Percentiles rank a stretch among this genome's conserved stretches.
Conservation (phyloP, 2,113 vertebrate genomes). For the Takifugu flavidus region DNA sequence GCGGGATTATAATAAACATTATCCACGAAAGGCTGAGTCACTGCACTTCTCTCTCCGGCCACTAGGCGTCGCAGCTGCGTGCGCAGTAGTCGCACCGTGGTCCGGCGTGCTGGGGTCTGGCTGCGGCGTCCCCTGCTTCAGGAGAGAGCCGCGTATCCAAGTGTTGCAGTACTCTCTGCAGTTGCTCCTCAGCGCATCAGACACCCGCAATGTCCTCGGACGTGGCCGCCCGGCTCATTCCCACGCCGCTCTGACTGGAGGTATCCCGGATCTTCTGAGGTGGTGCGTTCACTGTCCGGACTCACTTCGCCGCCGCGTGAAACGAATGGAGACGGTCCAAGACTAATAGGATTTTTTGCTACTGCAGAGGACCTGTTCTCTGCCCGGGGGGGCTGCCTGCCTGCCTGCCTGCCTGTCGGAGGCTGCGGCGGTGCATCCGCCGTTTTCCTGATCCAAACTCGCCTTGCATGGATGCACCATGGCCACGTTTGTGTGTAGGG, state of each 20-base stretch:
- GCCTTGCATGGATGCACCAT: conserved; percentile 86
- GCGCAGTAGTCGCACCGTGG: conserved; percentile 38
- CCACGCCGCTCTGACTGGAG: conserved; percentile 14
- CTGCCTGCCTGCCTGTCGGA: conserved; percentile 40
- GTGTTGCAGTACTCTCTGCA: conserved; percentile 67
- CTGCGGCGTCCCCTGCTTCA: conserved; percentile 42
- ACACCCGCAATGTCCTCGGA: conserved; percentile 71
- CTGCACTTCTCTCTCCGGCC: conserved; percentile 7
- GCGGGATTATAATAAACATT: conserved; percentile 29
- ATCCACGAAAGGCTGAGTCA: background rate
- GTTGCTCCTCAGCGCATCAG: conserved; percentile 70
- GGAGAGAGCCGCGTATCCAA: conserved; percentile 64
- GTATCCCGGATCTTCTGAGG: conserved; percentile 32
- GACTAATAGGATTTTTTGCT: conserved; percentile 60
- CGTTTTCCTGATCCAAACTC: conserved; percentile 43
- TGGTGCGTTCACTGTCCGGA: conserved; percentile 21
- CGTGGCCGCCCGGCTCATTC: conserved; percentile 32
- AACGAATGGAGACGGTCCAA: conserved; percentile 54
- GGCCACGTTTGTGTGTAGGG: conserved; percentile 89
- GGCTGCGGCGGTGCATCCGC: conserved; percentile 47
- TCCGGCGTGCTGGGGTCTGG: conserved; percentile 12
- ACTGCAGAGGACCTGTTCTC: conserved; percentile 55
- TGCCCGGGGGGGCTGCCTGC: conserved; percentile 3
- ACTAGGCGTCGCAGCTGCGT: conserved; percentile 52
- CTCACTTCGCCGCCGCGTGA: conserved; percentile 38